These are phyloP conservation scores for Lacerta agilis DNA, from an alignment of 2,797 vertebrate species.

Conservation along the genomic window DNA sequence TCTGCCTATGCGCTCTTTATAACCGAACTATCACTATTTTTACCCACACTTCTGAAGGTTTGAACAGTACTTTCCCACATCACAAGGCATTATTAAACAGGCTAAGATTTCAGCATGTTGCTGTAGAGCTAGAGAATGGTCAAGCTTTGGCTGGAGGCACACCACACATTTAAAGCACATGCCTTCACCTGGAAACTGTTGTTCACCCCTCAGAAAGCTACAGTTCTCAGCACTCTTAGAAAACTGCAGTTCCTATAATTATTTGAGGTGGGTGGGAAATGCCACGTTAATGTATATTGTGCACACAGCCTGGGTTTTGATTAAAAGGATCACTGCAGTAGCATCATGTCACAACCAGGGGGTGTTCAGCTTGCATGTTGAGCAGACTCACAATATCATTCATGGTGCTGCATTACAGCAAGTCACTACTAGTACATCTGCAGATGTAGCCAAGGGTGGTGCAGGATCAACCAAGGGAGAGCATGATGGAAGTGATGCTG, in stretches of 20 bases:
- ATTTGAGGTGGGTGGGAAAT: no score
- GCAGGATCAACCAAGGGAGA: background rate
- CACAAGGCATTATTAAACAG: background rate
- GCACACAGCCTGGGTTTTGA: background rate
- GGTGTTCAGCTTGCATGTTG: background rate
- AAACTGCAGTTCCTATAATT: no score
- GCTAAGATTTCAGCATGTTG: background rate
- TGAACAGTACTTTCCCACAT: background rate
- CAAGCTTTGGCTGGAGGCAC: no score
- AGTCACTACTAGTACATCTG: background rate
- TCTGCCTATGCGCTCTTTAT: background rate
- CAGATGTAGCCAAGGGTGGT: background rate
- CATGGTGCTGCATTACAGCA: background rate
- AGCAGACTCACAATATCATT: background rate
- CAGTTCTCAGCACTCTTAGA: no score
- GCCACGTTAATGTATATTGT: no score
- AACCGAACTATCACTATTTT: background rate
- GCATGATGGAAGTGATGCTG: background rate
- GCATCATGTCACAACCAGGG: background rate
- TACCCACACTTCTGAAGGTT: background rate
- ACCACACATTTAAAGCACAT: no score
- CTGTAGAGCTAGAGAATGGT: no score
- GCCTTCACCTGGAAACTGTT: no score
- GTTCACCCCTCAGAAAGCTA: background rate
- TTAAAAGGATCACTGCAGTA: background rate